phyloP scores from a whole-genome alignment of 2,113 vertebrate species.

The Charadrius vociferus region DNA sequence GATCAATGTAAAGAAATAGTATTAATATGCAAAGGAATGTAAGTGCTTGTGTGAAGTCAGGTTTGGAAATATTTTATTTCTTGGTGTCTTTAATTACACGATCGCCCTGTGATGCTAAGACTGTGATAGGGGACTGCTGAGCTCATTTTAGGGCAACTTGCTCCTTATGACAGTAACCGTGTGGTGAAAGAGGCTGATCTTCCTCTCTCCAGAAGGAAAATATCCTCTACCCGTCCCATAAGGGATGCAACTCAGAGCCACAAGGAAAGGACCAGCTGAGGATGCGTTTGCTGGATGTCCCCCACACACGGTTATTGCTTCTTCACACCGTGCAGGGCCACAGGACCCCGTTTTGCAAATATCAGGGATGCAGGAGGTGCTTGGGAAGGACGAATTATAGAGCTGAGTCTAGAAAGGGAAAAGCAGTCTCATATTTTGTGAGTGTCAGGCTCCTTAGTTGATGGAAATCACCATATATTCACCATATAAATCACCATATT shows the following conservation, averaged over 20 bases:
- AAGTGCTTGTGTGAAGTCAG: background rate
- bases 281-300: background rate
- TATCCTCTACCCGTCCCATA: rapidly evolving
- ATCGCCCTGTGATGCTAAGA: background rate
- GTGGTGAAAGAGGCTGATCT: background rate
- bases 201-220: background rate
- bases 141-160: background rate
- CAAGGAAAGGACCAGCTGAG: background rate
- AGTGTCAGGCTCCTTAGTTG: background rate
- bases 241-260: background rate
- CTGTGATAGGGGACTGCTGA: background rate
- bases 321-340: background rate
- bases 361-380: background rate
- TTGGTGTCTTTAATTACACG: background rate
- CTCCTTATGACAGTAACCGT: background rate
- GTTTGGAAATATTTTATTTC: background rate
- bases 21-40: background rate
- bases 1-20: background rate
- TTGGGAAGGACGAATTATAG: background rate
- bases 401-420: background rate
- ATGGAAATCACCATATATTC: background rate
- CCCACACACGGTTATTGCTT: background rate
- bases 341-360: background rate
- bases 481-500: background rate
- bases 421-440: background rate